These are phyloP conservation scores for Ceryle rudis DNA, from an alignment of 2,797 vertebrate genomes.

Conservation along the genomic window DNA sequence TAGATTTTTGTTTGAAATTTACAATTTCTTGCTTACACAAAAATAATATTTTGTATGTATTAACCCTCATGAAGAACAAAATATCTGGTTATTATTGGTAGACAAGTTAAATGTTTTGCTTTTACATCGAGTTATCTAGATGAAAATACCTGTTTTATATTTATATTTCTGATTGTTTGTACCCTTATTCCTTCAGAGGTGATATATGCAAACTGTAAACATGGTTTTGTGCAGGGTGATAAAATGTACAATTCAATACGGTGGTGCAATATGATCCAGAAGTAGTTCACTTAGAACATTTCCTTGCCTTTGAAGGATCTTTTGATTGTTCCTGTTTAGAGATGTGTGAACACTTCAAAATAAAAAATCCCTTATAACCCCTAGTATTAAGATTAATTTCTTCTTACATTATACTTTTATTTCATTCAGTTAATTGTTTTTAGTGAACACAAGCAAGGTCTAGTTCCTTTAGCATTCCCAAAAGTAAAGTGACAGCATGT, in stretches of 20 bases:
- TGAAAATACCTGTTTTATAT: background rate
- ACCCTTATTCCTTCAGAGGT: background rate
- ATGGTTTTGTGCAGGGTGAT: background rate
- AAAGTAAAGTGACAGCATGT: background rate
- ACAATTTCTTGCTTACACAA: background rate
- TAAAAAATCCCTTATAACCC: background rate
- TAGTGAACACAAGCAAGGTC: background rate
- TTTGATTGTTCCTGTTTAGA: background rate
- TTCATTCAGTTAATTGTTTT: background rate
- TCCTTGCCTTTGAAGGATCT: background rate
- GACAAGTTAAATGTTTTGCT: background rate
- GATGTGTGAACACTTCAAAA: background rate
- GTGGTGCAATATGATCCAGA: background rate
- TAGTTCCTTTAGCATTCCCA: background rate
- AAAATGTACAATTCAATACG: background rate
- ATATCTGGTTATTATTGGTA: background rate
- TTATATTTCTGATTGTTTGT: background rate
- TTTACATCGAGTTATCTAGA: background rate
- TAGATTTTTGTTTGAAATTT: background rate
- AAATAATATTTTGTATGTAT: background rate
- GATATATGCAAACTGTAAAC: background rate
- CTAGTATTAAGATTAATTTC: background rate
- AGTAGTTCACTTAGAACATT: background rate
- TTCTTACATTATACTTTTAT: background rate
- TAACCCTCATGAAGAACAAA: background rate